Evolutionary conservation across 1,140 invertebrate species (phyloP).

Genomic region (Leptinotarsa lineolata): DNA sequence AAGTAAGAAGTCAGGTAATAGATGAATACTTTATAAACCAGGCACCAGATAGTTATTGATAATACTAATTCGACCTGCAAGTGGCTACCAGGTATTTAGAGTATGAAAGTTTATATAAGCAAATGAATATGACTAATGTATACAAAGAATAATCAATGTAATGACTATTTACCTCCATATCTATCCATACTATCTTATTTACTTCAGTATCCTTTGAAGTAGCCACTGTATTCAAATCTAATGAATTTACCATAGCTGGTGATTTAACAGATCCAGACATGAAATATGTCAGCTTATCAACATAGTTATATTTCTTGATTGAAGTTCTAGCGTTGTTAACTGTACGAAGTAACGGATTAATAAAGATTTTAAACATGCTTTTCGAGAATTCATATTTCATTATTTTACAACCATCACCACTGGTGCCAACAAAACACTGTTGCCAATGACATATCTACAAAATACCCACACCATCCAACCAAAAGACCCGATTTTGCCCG

Average conservation of each 20-base stretch:
- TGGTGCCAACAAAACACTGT: no score
- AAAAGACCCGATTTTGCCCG: no score
- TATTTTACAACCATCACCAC: no score
- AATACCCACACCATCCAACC: no score
- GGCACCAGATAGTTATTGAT: neutral
- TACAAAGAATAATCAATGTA: neutral
- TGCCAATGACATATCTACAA: no score
- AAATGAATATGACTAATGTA: neutral
- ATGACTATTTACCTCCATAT: conserved; percentile 50
- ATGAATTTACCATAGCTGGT: neutral
- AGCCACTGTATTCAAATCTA: neutral
- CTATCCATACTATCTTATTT: conserved; percentile 53
- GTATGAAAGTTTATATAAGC: conserved; percentile 12
- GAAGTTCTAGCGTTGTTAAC: neutral
- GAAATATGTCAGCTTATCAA: neutral
- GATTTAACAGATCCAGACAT: neutral
- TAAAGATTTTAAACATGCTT: neutral
- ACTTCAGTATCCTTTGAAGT: conserved; percentile 44
- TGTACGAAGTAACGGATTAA: neutral
- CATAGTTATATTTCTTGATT: neutral
- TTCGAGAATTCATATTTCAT: no score
- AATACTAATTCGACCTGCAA: neutral
- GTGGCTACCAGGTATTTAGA: neutral
- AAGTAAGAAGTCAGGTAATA: no score
- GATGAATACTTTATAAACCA: no score